Base-by-base conservation (phyloP, 2,113 vertebrate species). In the Barbus barbus region DNA sequence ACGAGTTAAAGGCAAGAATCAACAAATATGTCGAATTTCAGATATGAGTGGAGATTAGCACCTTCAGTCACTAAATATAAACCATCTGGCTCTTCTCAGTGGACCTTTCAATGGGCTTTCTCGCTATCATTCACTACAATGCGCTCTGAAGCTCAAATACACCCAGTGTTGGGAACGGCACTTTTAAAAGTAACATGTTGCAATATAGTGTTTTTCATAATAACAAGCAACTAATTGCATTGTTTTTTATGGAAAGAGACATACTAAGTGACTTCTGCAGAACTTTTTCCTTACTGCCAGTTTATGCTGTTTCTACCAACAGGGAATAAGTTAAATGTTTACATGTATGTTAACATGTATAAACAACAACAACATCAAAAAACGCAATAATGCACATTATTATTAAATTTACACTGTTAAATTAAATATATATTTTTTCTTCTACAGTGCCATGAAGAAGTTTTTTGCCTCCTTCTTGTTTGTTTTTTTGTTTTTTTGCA, bases 51-150 rank as follows among this genome's bases (percentile, higher is more conserved):
- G 80, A 80, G 85, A 88, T 86, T 83, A 83, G 73, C 48, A 63
- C 75, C 80, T 82, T 82, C 82, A 71, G 65, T 86, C 85, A 86
- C 77, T 79, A 86, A 86, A 79, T 69, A 84, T 80, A 85, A 83
- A 86, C 83, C 85, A 83, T 83, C 83, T 88, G 83, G 82, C 48
- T 88, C 51, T 71, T 18, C 83, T 88, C 71, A 77, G 85, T 86
- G 77, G 79, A 73, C 75, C 83, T 84, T 86, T 85, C 78, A 84
- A 80, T 83, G 44, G 85, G 65, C 61, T 84, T 69, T 83, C 82
- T 71, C 18, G 83, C 31, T n/a, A n/a, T n/a, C n/a, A 82, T 74
- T 71, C 78, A 74, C 75, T 82, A 74, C 56, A 86, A 86, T 72
- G 60, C 28, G 33, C 44, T 63, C 60, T 61, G 53, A 67, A 83